A percentile compares a stretch with the other conserved stretches of the same genome.
phyloP scores from a whole-genome alignment of 2,888 invertebrate genomes.

The Colletes collaris region DNA sequence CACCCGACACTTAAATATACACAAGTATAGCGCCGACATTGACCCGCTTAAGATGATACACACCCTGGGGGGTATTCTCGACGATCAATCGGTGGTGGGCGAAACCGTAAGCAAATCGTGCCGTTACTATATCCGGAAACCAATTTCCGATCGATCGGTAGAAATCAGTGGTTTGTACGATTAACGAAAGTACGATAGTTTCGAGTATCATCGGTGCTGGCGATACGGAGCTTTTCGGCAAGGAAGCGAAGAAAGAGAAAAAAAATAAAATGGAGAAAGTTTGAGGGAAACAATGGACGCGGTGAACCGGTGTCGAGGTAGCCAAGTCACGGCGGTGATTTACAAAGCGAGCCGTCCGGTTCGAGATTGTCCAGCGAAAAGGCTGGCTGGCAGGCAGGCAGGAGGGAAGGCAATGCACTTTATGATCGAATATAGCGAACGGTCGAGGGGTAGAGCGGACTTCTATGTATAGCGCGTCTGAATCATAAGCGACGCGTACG shows the following conservation, averaged over 20 bases:
- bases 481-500: conserved; percentile 67
- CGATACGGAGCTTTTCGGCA: background rate
- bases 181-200: no score
- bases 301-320: conserved; percentile 29
- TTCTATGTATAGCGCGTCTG: conserved; percentile 73
- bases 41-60: conserved; percentile 18
- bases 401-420: conserved; percentile 74
- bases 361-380: conserved; percentile 65
- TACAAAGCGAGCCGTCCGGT: conserved; percentile 56
- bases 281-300: conserved; percentile 22
- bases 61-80: background rate
- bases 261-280: conserved; percentile 10
- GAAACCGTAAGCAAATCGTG: no score
- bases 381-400: conserved; percentile 45
- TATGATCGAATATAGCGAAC: conserved; percentile 74
- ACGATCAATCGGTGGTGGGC: background rate
- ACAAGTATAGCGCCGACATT: conserved; percentile 29
- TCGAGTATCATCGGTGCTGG: background rate
- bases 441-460: conserved; percentile 63
- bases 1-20: conserved; percentile 20
- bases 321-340: conserved; percentile 63
- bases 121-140: no score
- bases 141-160: no score
- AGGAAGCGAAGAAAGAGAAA: background rate
- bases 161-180: no score